Percentiles rank a stretch among this genome's conserved stretches.
These are phyloP conservation scores for Rhombomys opimus DNA, from an alignment of 2,113 vertebrate genomes.

Conservation along the genomic window DNA sequence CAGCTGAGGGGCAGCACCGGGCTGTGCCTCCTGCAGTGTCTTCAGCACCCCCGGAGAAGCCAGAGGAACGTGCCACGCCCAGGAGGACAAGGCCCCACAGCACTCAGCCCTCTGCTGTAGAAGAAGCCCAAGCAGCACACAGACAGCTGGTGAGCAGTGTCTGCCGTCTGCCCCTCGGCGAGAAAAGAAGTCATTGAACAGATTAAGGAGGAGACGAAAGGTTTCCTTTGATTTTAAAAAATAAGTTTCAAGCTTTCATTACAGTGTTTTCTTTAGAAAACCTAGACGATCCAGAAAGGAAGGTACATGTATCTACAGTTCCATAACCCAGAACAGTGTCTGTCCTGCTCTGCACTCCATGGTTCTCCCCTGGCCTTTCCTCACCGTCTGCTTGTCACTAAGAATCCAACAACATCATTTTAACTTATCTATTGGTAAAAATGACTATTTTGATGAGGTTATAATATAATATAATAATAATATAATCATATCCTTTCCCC, in stretches of 20 bases:
- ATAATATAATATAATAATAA: neutral
- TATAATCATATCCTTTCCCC: neutral
- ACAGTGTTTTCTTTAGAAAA: constrained; percentile 7
- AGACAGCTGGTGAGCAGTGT: neutral
- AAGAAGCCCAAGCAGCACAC: neutral
- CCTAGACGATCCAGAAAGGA: neutral
- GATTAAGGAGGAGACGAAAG: neutral
- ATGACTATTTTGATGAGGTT: neutral
- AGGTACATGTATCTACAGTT: neutral
- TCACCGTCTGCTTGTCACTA: neutral
- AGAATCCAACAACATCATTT: neutral
- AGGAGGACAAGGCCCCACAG: neutral
- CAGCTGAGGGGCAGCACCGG: accelerated
- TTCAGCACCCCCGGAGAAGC: neutral
- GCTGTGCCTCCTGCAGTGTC: neutral
- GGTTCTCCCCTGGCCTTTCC: neutral
- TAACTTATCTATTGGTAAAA: neutral
- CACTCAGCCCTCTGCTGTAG: neutral
- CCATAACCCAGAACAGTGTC: neutral
- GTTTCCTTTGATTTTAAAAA: constrained; percentile 11
- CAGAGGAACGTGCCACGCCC: accelerated
- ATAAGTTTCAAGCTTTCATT: neutral
- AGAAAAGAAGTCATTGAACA: neutral
- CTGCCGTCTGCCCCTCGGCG: neutral
- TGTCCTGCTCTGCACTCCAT: neutral